These are phyloP conservation scores for Eupeodes latifasciatus DNA, from an alignment of 2,888 invertebrate species.

Conservation along the genomic window DNA sequence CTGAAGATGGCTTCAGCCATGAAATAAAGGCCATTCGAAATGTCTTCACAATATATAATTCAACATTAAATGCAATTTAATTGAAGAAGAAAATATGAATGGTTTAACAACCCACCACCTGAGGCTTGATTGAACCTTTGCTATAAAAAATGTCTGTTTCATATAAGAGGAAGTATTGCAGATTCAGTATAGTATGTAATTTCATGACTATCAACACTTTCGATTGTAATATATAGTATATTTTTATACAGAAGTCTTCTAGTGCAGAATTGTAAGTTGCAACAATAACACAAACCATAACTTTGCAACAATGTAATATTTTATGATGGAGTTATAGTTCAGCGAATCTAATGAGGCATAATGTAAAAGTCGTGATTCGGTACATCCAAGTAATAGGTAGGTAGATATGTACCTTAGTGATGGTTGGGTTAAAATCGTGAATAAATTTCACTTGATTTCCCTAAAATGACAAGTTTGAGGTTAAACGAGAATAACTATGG, in stretches of 20 bases:
- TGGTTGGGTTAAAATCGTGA: conserved; percentile 10
- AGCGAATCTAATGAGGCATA: conserved; percentile 8
- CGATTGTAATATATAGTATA: conserved; percentile 18
- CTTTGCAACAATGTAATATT: background rate
- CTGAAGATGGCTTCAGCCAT: conserved; percentile 28
- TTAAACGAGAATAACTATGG: background rate
- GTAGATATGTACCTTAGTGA: background rate
- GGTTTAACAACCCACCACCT: background rate
- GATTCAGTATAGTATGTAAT: background rate
- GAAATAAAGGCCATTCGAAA: conserved; percentile 44
- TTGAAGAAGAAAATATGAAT: conserved; percentile 22
- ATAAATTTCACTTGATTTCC: conserved; percentile 21
- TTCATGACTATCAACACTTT: conserved; percentile 52
- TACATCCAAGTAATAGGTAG: background rate
- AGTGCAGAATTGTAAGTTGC: background rate
- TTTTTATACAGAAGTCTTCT: background rate
- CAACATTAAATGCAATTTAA: conserved; percentile 51
- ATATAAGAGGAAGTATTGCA: background rate
- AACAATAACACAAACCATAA: background rate
- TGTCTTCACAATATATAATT: conserved; percentile 38
- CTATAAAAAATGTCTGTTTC: background rate
- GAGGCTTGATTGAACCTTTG: conserved; percentile 2
- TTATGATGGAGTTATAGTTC: background rate
- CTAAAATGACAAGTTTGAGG: conserved; percentile 1
- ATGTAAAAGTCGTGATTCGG: conserved; percentile 11